phyloP scores from a whole-genome alignment of 2,113 vertebrate genomes.

The Procavia capensis region DNA sequence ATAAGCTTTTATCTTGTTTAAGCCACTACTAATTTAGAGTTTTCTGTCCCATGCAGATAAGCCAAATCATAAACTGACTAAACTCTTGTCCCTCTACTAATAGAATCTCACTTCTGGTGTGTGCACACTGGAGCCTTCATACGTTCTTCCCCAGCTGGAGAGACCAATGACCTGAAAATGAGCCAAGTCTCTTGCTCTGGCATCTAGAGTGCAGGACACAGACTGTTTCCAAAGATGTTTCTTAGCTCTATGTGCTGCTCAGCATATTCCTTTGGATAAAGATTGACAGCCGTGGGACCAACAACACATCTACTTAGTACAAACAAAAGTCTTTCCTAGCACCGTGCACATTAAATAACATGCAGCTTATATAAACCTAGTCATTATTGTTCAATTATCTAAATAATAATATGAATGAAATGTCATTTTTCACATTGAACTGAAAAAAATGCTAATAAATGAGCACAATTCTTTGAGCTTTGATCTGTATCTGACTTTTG shows the following conservation, averaged over 20 bases:
- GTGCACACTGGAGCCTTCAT: background rate
- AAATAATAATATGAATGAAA: background rate
- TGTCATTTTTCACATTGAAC: slow-evolving; percentile 16
- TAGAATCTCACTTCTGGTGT: background rate
- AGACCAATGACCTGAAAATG: background rate
- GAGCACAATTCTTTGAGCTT: background rate
- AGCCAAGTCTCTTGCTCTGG: background rate
- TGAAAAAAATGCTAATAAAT: slow-evolving; percentile 28
- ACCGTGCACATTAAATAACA: background rate
- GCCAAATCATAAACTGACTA: background rate
- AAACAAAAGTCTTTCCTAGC: background rate
- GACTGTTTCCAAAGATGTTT: background rate
- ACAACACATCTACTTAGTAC: background rate
- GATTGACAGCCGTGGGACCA: background rate
- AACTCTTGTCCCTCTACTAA: background rate
- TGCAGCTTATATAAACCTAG: background rate
- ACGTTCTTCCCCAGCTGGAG: background rate
- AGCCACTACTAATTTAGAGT: background rate
- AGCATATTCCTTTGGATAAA: slow-evolving; percentile 18
- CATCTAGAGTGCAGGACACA: background rate
- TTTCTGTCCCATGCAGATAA: background rate
- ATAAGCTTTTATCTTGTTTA: background rate
- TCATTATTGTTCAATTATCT: background rate
- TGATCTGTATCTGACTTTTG: background rate
- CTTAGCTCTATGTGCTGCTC: background rate